Evolutionary conservation across 2,797 vertebrate genomes (phyloP), one percentile per base, ranked within the genome.

Genomic region (Mormyrus proboscirostris): DNA sequence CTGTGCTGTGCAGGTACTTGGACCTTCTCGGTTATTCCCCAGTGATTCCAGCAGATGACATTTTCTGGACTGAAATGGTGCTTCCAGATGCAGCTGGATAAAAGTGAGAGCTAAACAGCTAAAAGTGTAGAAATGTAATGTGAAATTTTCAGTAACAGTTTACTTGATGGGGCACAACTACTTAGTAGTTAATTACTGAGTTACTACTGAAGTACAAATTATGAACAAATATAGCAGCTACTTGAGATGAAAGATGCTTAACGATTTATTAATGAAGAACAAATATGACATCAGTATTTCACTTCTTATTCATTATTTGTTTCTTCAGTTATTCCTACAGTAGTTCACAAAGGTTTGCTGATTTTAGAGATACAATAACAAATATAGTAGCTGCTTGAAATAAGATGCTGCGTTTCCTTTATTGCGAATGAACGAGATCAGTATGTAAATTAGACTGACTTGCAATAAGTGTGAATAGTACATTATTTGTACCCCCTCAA

Each of bases 1-100:
- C 50, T 99, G 98, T 95, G 97, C 98, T n/a, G 98, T 99, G 92
- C 98, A 99, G 97, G 98, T 99, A 94, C 92, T 93, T 91, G 92
- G 57, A 14, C 86, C 19, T 57, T 49, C 19, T 53, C 55, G 0
- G 3, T 49, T 49, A 65, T 22, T 44, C 12, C 16, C 19, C 25
- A n/a, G 12, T 22, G 12, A 14, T 41, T 57, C 49, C 82, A 85
- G 16, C 14, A 29, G 82, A 29, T 19, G 8, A 25, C 49, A 85
- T 49, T 29, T 85, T 29, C 47, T 41, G 73, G 38, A 6, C 16
- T 79, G 73, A 79, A 79, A 44, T 79, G 38, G 6, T 44, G 6
- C 6, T 33, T 69, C 29, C 29, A 33, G 10, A 33, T 69, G 65
- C 65, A 69, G 73, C 16, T 79, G 73, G 38, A 79, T 44, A 8